Base-by-base conservation (phyloP, 2,113 vertebrate species). In the Zootoca vivipara region DNA sequence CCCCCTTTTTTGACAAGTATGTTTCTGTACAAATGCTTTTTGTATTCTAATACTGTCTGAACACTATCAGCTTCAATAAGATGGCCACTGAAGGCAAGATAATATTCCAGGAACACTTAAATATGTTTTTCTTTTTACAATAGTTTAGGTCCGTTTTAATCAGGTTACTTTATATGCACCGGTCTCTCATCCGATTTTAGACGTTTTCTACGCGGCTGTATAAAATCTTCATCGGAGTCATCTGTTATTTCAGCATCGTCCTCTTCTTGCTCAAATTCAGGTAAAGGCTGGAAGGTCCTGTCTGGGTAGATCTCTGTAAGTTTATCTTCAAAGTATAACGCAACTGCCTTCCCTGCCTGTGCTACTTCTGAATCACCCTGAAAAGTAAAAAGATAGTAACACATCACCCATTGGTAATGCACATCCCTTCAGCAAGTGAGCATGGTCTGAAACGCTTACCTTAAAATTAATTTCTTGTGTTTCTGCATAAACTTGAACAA, bases 401-500 rank as follows among this genome's bases (percentile, higher is more conserved):
- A 96, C 95, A 52, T 97, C 94, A 97, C 96, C 95, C 91, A 94
- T 93, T 95, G 96, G 97, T 96, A 97, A 96, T 94, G 97, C 97
- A 97, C 95, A 98, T 97, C 97, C 97, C 96, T 98, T 97, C 97
- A 97, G 97, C 97, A 97, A 98, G 96, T 97, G 95, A 96, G 96
- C 97, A 88, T 96, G 98, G 98, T 97, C 97, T 97, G 97, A 96
- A 97, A 98, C 96, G 97, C 99, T 99, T 99, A 99, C 99, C 99
- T 99, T 98, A 95, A 98, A 98, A 99, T 99, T 99, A 99, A 98
- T 99, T 97, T 98, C 98, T 98, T 98, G 99, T 98, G 99, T 99
- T 98, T 99, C 99, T 99, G 99, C 99, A 99, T 99, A 99, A 98
- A 99, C 99, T 98, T 99, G 99, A 99, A 99, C 99, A 99, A 99